Percentiles rank a stretch among this genome's conserved stretches.
These are phyloP conservation scores for Silurus lanzhouensis DNA, from an alignment of 2,797 vertebrate species.

Conservation along the genomic window DNA sequence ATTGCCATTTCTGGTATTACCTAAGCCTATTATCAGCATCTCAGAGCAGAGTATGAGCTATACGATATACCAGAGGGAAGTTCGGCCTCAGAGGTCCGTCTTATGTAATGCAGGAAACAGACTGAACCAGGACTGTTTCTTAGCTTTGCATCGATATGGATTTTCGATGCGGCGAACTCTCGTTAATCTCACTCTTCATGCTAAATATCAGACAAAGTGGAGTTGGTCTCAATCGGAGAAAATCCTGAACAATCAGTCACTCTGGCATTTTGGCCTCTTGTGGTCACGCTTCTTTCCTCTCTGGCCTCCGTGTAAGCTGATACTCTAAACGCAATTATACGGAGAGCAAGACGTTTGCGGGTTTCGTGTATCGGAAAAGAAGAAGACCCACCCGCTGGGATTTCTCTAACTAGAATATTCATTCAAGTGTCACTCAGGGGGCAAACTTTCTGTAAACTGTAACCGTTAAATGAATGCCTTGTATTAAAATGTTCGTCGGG, in stretches of 20 bases:
- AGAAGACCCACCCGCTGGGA: constrained; percentile 41
- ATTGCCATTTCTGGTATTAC: constrained; percentile 27
- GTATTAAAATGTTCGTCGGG: too few relatives aligned
- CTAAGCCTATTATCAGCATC: constrained; percentile 8
- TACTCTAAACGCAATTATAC: constrained; percentile 24
- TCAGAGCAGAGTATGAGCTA: constrained; percentile 2
- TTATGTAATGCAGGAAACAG: constrained; percentile 25
- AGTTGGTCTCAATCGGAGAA: constrained; percentile 23
- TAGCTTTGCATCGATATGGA: neutral
- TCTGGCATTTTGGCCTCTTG: constrained; percentile 40
- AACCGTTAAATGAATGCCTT: neutral
- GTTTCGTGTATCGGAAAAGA: constrained; percentile 51
- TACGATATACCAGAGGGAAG: constrained; percentile 19
- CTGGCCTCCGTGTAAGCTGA: constrained; percentile 47
- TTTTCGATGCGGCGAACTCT: neutral
- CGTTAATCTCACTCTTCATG: neutral
- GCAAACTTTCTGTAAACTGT: neutral
- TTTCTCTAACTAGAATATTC: constrained; percentile 41
- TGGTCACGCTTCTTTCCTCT: constrained; percentile 32
- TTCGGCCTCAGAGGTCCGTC: neutral
- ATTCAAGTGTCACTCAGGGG: constrained; percentile 13
- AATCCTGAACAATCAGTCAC: constrained; percentile 36
- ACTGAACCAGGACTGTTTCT: constrained; percentile 9
- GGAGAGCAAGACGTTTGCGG: constrained; percentile 31
- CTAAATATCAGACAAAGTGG: neutral